Conservation (phyloP, 2,113 vertebrate genomes). For the Galbula dea region DNA sequence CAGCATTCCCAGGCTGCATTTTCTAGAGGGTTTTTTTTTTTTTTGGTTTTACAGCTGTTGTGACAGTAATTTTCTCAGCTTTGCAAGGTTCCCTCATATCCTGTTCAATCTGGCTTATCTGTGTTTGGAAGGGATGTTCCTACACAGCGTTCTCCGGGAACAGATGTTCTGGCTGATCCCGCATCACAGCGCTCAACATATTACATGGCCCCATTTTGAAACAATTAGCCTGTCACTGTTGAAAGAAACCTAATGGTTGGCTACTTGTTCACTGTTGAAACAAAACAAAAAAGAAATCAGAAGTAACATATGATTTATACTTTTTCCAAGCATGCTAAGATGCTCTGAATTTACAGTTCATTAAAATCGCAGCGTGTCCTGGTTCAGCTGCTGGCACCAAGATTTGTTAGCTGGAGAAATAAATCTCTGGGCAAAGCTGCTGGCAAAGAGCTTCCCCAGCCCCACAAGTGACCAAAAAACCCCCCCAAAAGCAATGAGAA, state of each 20-base stretch:
- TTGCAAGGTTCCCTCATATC: conserved; percentile 16
- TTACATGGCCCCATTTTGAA: conserved; percentile 23
- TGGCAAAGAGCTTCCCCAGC: not conserved
- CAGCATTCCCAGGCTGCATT: not conserved
- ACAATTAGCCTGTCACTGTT: conserved; percentile 31
- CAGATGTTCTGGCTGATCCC: conserved; percentile 59
- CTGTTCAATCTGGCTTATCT: conserved; percentile 23
- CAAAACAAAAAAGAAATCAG: not conserved
- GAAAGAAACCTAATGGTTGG: conserved; percentile 28
- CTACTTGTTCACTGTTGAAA: conserved; percentile 46
- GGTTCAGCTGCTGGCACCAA: not conserved
- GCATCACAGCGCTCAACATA: not conserved
- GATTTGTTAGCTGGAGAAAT: not conserved
- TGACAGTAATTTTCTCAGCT: conserved; percentile 45
- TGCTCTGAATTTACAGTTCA: conserved; percentile 35
- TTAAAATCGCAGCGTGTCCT: not conserved
- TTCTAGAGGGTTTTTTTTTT: conserved; percentile 31
- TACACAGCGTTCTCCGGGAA: not conserved
- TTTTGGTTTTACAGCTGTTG: conserved; percentile 50
- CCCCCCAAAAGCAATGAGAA: not conserved
- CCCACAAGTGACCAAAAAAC: not conserved
- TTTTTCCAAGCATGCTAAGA: not conserved
- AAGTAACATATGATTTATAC: not conserved
- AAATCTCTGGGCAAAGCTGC: not conserved
- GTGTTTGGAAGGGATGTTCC: conserved; percentile 26